A percentile compares a stretch with the other conserved stretches of the same genome.
phyloP scores from a whole-genome alignment of 2,888 invertebrate species.

The Lucinisca nassula region DNA sequence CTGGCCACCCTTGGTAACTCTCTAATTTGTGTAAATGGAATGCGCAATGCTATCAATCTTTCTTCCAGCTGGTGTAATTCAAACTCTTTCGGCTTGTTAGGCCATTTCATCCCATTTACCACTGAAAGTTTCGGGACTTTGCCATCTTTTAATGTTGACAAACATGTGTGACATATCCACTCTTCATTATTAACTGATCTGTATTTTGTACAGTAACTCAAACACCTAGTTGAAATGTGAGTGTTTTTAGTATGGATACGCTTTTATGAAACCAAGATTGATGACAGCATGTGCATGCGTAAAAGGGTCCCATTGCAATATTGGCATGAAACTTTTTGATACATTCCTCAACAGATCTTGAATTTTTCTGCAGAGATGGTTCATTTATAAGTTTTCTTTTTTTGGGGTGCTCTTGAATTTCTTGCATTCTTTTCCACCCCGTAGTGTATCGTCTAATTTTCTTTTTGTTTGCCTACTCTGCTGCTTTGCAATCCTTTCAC shows the following conservation, averaged over 20 bases:
- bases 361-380: not conserved
- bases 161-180: not conserved
- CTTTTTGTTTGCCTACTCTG: not conserved
- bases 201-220: not conserved
- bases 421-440: too few relatives aligned
- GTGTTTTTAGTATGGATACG: not conserved
- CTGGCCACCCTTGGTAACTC: not conserved
- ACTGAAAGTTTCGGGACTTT: too few relatives aligned
- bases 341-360: not conserved
- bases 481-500: not conserved
- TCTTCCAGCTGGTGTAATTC: too few relatives aligned
- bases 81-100: too few relatives aligned
- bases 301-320: not conserved
- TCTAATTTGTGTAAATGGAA: too few relatives aligned
- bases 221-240: too few relatives aligned
- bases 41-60: too few relatives aligned
- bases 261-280: not conserved
- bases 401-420: not conserved
- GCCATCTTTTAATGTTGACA: not conserved
- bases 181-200: not conserved
- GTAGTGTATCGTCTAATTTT: not conserved
- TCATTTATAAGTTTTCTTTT: not conserved
- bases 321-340: not conserved
- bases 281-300: not conserved
- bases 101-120: too few relatives aligned